Conservation (phyloP, 2,797 vertebrate genomes). For the Hipposideros larvatus region DNA sequence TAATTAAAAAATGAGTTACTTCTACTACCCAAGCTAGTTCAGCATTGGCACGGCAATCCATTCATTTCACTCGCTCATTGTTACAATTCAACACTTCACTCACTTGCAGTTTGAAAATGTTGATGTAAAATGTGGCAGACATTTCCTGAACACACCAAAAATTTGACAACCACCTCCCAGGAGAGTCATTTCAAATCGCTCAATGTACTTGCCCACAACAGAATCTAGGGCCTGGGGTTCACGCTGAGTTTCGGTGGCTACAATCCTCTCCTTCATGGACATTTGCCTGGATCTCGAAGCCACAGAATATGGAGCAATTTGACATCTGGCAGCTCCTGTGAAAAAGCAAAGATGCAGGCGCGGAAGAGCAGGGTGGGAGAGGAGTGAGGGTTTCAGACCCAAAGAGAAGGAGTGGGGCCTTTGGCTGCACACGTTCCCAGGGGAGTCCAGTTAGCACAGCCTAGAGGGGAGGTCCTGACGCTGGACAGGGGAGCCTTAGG, state of each 20-base stretch:
- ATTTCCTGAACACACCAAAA: conserved; percentile 82
- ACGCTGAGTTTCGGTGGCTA: not conserved
- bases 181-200: conserved; percentile 68
- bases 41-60: not conserved
- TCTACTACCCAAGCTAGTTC: not conserved
- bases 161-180: conserved; percentile 69
- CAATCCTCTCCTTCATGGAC: not conserved
- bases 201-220: conserved; percentile 31
- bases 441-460: not conserved
- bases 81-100: conserved; percentile 72
- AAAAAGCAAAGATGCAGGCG: not conserved
- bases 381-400: not conserved
- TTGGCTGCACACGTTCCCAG: not conserved
- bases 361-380: not conserved
- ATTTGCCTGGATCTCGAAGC: conserved; percentile 50
- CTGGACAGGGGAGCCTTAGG: no score
- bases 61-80: conserved; percentile 53
- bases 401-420: not conserved
- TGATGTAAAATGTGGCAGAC: conserved; percentile 80
- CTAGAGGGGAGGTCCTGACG: not conserved
- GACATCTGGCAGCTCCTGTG: conserved; percentile 46
- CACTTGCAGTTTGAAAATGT: conserved; percentile 66
- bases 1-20: conserved; percentile 3
- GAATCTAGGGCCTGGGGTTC: not conserved
- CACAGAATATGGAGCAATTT: conserved; percentile 48